These are phyloP conservation scores for Parazoanthus darwini DNA, from an alignment of 92 coral and sea anemone genomes.

Conservation along the genomic window DNA sequence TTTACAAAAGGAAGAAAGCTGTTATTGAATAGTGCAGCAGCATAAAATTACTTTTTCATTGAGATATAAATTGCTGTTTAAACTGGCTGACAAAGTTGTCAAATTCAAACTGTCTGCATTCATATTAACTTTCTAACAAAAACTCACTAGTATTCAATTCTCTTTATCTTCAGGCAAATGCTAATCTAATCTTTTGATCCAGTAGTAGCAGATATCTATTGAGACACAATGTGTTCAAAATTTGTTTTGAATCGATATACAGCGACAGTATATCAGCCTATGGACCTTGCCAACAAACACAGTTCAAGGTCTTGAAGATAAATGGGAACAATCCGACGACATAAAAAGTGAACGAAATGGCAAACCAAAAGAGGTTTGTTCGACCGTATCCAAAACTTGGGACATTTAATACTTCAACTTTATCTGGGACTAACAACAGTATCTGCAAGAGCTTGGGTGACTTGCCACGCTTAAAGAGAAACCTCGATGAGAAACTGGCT, in stretches of 20 bases:
- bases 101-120: background rate
- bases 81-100: slow-evolving; percentile 15
- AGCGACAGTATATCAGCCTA: background rate
- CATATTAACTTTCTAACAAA: background rate
- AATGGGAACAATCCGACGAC: background rate
- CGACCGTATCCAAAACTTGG: background rate
- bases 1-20: slow-evolving; percentile 18
- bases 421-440: background rate
- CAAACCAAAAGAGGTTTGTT: background rate
- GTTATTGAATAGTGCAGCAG: slow-evolving; percentile 11
- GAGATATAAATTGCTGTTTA: slow-evolving; percentile 4
- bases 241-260: background rate
- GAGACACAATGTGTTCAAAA: background rate
- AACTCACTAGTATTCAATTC: background rate
- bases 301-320: background rate
- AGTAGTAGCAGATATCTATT: background rate
- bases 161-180: slow-evolving; percentile 3
- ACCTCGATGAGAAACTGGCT: slow-evolving; percentile 6
- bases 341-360: slow-evolving; percentile 7
- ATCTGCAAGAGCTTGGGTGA: background rate
- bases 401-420: background rate
- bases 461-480: slow-evolving; percentile 20
- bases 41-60: slow-evolving; percentile 20
- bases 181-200: slow-evolving; percentile 30
- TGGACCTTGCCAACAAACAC: background rate